Evolutionary conservation across 2,888 invertebrate species (phyloP).

Genomic region (Pharmacophagus antenor): DNA sequence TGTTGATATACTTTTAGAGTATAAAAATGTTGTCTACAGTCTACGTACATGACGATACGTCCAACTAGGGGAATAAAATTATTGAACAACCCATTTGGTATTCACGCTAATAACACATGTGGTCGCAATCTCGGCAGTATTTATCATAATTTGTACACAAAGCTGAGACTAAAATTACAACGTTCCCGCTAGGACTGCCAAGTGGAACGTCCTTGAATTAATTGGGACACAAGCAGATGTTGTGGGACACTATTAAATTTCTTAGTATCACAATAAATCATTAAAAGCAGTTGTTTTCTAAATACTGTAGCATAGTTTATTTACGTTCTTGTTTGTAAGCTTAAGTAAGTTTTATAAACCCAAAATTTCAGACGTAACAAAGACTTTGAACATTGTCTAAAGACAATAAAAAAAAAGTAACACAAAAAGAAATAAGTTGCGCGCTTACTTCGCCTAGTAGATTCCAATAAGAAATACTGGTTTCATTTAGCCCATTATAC

Average conservation of each 20-base stretch:
- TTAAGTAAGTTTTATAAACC: too few species aligned
- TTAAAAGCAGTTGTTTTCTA: too few species aligned
- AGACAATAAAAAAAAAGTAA: too few species aligned
- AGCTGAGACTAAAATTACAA: constrained; percentile 26
- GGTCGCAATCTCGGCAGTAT: constrained; percentile 33
- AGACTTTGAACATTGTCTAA: too few species aligned
- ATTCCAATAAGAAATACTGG: too few species aligned
- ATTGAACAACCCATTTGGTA: constrained; percentile 21
- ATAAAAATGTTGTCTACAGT: neutral
- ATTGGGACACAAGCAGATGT: constrained; percentile 30
- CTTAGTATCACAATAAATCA: constrained; percentile 4
- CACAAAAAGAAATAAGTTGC: too few species aligned
- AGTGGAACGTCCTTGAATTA: constrained; percentile 31
- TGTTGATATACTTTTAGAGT: too few species aligned
- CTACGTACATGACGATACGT: neutral
- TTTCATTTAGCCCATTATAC: too few species aligned
- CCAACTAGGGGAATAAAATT: constrained; percentile 5
- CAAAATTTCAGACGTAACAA: too few species aligned
- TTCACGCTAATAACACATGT: constrained; percentile 32
- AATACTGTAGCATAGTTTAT: too few species aligned
- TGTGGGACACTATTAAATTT: constrained; percentile 12
- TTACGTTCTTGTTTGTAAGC: too few species aligned
- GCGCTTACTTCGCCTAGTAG: too few species aligned
- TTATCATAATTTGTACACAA: constrained; percentile 26
- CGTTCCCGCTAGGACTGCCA: constrained; percentile 19